Conservation (phyloP, 2,888 invertebrate genomes). For the Proisotoma minuta region DNA sequence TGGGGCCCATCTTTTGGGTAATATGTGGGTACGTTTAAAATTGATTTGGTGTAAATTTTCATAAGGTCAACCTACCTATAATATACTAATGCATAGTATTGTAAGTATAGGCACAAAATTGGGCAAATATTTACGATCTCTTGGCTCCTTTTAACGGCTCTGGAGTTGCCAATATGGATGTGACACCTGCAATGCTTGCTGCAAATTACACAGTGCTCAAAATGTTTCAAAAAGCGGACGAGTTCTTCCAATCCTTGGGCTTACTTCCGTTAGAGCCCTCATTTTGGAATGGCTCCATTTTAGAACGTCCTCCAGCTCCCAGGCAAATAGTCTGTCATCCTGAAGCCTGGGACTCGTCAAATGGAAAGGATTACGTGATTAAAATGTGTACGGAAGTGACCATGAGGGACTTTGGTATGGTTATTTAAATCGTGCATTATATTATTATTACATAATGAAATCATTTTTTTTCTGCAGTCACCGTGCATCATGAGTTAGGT, state of each 20-base stretch:
- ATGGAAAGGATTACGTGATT: conserved; percentile 56
- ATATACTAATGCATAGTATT: too few species aligned
- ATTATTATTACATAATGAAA: too few species aligned
- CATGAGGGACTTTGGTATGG: conserved; percentile 59
- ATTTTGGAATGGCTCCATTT: conserved; percentile 74
- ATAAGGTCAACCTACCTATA: too few species aligned
- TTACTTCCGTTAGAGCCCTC: conserved; percentile 72
- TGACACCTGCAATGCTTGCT: conserved; percentile 38
- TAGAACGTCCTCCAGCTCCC: conserved; percentile 62
- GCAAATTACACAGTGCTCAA: conserved; percentile 39
- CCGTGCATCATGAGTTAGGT: too few species aligned
- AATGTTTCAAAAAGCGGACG: conserved; percentile 76
- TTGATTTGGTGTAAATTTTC: too few species aligned
- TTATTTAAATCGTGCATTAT: too few species aligned
- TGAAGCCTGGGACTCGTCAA: conserved; percentile 66
- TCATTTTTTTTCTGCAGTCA: too few species aligned
- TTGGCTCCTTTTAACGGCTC: neutral
- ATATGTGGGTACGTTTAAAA: too few species aligned
- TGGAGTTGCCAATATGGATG: conserved; percentile 37
- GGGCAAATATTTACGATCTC: neutral
- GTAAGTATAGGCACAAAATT: neutral
- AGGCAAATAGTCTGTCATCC: neutral
- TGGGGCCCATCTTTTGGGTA: conserved; percentile 45
- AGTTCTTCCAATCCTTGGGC: conserved; percentile 75
- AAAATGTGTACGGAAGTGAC: conserved; percentile 77